Evolutionary conservation across 2,888 invertebrate species (phyloP).

Genomic region (Spodoptera picta): DNA sequence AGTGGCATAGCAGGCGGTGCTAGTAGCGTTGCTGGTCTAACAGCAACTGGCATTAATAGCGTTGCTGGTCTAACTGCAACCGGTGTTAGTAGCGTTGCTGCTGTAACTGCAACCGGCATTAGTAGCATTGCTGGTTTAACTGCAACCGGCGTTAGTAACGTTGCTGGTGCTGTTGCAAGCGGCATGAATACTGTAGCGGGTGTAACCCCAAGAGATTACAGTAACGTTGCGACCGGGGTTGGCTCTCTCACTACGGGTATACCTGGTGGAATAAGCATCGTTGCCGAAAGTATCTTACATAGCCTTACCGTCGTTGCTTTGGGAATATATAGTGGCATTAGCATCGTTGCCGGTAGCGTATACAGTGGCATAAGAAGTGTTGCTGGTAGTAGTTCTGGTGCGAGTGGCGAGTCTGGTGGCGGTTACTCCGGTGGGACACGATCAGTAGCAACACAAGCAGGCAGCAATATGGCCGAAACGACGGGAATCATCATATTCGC

Average conservation of each 20-base stretch:
- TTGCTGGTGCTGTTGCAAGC: background rate
- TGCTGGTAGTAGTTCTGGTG: background rate
- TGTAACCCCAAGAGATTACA: too few species aligned
- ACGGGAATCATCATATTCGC: constrained; percentile 72
- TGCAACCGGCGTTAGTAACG: background rate
- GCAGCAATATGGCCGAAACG: constrained; percentile 58
- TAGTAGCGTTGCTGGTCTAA: background rate
- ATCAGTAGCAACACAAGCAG: background rate
- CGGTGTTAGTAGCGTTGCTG: too few species aligned
- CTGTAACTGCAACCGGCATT: too few species aligned
- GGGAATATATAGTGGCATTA: too few species aligned
- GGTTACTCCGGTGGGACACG: background rate
- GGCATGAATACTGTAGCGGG: too few species aligned
- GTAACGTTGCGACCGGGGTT: background rate
- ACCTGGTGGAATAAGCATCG: background rate
- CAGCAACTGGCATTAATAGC: too few species aligned
- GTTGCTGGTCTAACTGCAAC: background rate
- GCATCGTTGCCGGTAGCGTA: constrained; percentile 1
- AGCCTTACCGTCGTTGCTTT: too few species aligned
- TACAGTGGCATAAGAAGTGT: background rate
- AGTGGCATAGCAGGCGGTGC: too few species aligned
- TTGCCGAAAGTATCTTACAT: background rate
- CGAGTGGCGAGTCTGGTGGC: background rate
- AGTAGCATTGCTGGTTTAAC: too few species aligned
- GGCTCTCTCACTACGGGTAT: background rate